Evolutionary conservation across 2,888 invertebrate genomes (phyloP), one percentile per base, ranked within the genome.

Genomic region (Eupithecia vulgata): DNA sequence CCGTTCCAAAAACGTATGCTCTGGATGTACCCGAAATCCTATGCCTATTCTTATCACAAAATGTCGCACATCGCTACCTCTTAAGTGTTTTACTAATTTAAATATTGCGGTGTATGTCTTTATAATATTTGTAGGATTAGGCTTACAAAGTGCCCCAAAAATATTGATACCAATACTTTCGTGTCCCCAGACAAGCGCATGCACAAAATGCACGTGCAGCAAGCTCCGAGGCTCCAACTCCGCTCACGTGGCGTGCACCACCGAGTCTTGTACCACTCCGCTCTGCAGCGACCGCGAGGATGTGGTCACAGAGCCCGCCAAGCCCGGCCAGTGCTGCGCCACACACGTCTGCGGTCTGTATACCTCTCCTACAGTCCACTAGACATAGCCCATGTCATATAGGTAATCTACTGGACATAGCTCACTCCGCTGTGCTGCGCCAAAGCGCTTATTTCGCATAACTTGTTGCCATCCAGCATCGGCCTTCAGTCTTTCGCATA

Each of bases 121-220:
- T 45, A 45, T n/a, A 45, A n/a, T 45, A 45, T n/a, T 45, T 7
- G 6, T 17, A 17, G 17, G 45, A 45, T 45, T 7, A 17, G 17
- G 17, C 17, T 45, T n/a, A 21, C 21, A 52, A 52, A 21, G 52
- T 10, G 4, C 10, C 52, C 21, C 4, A 21, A n/a, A 8, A n/a
- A 35, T 35, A 21, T 6, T 6, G 15, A 37, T 40, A 59, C 7
- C 45, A 45, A 17, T 45, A 17, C 10, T n/a, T 1, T 17, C 21
- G 52, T 57, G 21, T 52, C 48, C 6, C 7, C 95, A 75, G 97
- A 97, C 72, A 96, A 96, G 97, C 82, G 96, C 96, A 52, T 98
- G 98, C 85, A 97, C 96, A 0, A 95, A 91, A 30, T 98, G 98
- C 84, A 91, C 94, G 40, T 98, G 98, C 86, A 94, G 94, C 70